Base-by-base conservation (phyloP, 2,797 vertebrate species). In the Sebastes paucispinis region DNA sequence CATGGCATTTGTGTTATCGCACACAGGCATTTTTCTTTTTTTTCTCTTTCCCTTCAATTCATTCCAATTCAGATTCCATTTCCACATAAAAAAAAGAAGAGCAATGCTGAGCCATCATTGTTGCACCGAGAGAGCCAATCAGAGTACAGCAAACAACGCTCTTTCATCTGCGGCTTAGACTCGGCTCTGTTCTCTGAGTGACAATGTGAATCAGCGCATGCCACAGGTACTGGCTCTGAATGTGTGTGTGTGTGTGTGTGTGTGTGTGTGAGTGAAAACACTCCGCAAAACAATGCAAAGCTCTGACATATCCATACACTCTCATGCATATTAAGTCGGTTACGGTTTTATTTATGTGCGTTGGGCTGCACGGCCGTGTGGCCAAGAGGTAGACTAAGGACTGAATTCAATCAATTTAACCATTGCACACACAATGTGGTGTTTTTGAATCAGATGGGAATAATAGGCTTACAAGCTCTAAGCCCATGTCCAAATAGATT, bases 401-500 rank as follows among this genome's bases (percentile, higher is more conserved):
- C 34, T 80, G 58, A 82, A 75, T 75, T 67, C 73, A 89, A 83
- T 86, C 80, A 82, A 63, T 88, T 79, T 75, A 80, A 80, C 83
- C 71, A 84, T 91, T 87, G 82, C 79, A 67, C 86, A 75, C 85
- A 84, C 87, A 87, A 83, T 90, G 92, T 87, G 90, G 67, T 91
- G 92, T 92, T 93, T 92, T 89, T 89, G 89, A 93, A 94, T 93
- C 93, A 92, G 92, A 94, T 91, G 94, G 88, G 87, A 92, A 93
- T 95, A 94, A 96, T 93, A 93, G 89, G 94, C 94, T 95, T 95
- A 95, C 93, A 94, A 80, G 76, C 85, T 72, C 83, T 95, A 93
- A 96, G 88, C 91, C 85, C 69, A 86, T 93, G 90, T 95, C 94
- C 91, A 92, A 94, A 95, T 90, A 92, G 91, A 94, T 94, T 94